Base-by-base conservation (phyloP, 2,113 vertebrate genomes). In the Neodontobutis hainanensis region DNA sequence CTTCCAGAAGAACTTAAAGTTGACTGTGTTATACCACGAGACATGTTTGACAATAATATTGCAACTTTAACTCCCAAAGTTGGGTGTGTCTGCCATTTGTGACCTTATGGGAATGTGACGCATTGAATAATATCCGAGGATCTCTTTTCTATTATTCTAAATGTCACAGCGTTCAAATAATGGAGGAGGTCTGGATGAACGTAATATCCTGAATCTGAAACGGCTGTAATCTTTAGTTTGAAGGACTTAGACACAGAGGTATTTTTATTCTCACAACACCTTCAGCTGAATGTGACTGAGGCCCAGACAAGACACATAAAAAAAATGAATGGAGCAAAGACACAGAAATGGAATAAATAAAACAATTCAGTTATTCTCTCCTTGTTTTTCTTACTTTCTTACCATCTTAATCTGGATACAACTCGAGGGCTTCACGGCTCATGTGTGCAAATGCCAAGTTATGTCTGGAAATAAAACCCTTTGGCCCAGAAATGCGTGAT, bases 281-380 rank as follows among this genome's bases (percentile, higher is more conserved):
- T 58, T 53, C 47, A 32, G 44, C 66, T 15, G 14, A 16, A 47
- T 1, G 12, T 9, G 38, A 55, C 42, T 40, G 52, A 38, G 46
- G 57, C 61, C 55, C 46, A 42, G 56, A 72, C 59, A 51, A 34
- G 47, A 53, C 14, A 11, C 38, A 60, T 75, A 68, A 65, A 69
- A n/a, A n/a, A 70, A 61, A 70, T 60, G 16, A 5, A 56, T 63
- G 27, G 61, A n/a, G n/a, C n/a, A n/a, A n/a, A n/a, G n/a, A n/a
- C n/a, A n/a, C n/a, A n/a, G n/a, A n/a, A n/a, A n/a, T n/a, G n/a
- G n/a, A n/a, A n/a, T n/a, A 27, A 27, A 27, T 27, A 27, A 27
- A 27, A 27, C 19, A 27, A 2, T 27, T 3, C 19, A 27, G 19
- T 27, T 27, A 27, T 27, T 27, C 19, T 27, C 19, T 27, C 19